phyloP scores from a whole-genome alignment of 1,140 invertebrate genomes.

The Heliconius congener region DNA sequence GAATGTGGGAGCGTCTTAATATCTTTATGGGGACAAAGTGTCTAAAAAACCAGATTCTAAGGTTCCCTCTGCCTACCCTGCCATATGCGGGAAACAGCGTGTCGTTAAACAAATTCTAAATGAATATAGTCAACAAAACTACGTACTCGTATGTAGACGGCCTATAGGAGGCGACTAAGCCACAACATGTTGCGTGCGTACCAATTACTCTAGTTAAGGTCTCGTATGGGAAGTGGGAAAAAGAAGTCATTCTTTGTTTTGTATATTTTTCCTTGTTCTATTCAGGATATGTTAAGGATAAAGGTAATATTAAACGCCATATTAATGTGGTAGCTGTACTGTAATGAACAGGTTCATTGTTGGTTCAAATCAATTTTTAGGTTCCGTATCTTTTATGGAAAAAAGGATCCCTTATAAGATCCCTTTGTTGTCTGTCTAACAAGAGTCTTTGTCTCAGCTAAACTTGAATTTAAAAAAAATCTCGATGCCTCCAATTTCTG shows the following conservation, averaged over 20 bases:
- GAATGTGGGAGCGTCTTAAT: no score
- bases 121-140: not conserved
- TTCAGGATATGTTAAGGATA: not conserved
- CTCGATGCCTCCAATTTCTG: no score
- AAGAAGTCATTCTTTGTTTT: slow-evolving; percentile 19
- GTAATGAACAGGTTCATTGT: not conserved
- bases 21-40: no score
- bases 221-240: slow-evolving; percentile 39
- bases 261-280: slow-evolving; percentile 13
- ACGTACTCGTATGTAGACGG: not conserved
- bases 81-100: no score
- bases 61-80: no score
- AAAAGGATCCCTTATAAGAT: no score
- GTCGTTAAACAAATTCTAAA: no score
- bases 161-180: not conserved
- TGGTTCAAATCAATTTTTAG: not conserved
- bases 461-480: no score
- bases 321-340: not conserved
- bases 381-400: no score
- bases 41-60: no score
- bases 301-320: not conserved
- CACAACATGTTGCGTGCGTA: slow-evolving; percentile 5
- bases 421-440: no score
- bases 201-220: slow-evolving; percentile 32
- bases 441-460: no score